Evolutionary conservation across 2,888 invertebrate genomes (phyloP).

Genomic region (Heliconius charithonia): DNA sequence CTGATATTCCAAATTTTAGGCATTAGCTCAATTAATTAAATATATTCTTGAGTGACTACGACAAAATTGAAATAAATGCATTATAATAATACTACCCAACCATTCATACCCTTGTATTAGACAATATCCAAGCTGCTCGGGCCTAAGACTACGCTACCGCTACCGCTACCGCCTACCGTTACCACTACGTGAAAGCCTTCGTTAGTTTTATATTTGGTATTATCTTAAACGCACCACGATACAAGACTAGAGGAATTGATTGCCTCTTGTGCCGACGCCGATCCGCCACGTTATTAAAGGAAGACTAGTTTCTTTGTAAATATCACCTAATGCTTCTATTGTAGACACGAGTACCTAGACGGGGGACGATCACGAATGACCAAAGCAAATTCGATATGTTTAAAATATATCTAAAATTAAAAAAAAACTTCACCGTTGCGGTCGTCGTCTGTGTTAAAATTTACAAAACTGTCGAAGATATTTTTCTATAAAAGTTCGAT

Average conservation of each 20-base stretch:
- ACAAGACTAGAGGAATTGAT: constrained; percentile 82
- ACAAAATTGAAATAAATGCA: constrained; percentile 83
- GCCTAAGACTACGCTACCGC: constrained; percentile 53
- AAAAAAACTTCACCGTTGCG: not conserved
- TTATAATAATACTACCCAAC: constrained; percentile 81
- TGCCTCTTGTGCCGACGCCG: constrained; percentile 77
- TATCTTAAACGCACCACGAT: constrained; percentile 80
- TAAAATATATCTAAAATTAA: constrained; percentile 12
- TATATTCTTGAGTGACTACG: constrained; percentile 83
- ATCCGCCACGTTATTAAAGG: constrained; percentile 68
- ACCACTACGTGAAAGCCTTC: constrained; percentile 77
- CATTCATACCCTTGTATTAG: constrained; percentile 72
- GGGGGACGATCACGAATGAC: constrained; percentile 11
- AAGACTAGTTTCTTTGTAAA: constrained; percentile 82
- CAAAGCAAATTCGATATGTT: not conserved
- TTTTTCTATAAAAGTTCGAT: constrained; percentile 7
- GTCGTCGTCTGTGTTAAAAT: constrained; percentile 11
- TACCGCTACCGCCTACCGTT: constrained; percentile 57
- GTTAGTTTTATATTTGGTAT: constrained; percentile 82
- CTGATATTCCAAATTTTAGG: constrained; percentile 84
- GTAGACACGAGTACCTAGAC: constrained; percentile 42
- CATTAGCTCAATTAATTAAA: constrained; percentile 82
- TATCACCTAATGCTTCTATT: constrained; percentile 79
- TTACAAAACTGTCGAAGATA: not conserved
- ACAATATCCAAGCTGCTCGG: constrained; percentile 80